phyloP scores from a whole-genome alignment of 2,113 vertebrate species.

The Bagarius yarrelli region DNA sequence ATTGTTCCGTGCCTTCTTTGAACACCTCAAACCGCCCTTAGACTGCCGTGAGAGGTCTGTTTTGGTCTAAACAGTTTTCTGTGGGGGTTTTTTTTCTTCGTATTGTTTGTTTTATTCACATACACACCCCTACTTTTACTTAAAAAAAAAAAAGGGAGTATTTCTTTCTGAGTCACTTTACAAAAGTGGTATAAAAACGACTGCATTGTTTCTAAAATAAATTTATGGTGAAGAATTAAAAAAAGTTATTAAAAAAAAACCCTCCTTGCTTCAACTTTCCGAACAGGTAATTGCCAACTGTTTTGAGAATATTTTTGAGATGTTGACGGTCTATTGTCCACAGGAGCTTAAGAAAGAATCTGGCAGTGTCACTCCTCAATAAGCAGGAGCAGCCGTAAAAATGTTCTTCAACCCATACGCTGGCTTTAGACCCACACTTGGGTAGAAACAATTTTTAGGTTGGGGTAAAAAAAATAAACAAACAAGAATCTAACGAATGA shows the following conservation, averaged over 20 bases:
- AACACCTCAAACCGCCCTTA: background rate
- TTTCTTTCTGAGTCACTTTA: background rate
- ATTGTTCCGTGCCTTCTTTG: background rate
- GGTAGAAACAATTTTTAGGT: background rate
- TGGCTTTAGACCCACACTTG: background rate
- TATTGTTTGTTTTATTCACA: background rate
- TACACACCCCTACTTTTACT: background rate
- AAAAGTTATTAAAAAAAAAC: too few relatives aligned
- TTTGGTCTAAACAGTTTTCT: background rate
- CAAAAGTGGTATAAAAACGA: background rate
- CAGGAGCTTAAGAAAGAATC: background rate
- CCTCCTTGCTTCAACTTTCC: too few relatives aligned
- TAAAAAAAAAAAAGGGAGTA: background rate
- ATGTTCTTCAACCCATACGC: background rate
- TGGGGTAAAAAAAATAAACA: too few relatives aligned
- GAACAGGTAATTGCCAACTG: conserved; percentile 19
- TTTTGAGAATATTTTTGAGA: conserved; percentile 23
- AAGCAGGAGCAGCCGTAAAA: background rate
- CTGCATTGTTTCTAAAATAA: background rate
- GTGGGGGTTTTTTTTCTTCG: too few relatives aligned
- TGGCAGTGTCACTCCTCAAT: conserved; percentile 4
- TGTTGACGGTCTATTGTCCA: conserved; percentile 39
- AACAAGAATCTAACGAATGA: background rate
- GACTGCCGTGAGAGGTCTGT: background rate
- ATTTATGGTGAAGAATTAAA: conserved; percentile 1